These are phyloP conservation scores for Aphaenogaster floridana DNA, from an alignment of 1,140 invertebrate species.

Conservation along the genomic window DNA sequence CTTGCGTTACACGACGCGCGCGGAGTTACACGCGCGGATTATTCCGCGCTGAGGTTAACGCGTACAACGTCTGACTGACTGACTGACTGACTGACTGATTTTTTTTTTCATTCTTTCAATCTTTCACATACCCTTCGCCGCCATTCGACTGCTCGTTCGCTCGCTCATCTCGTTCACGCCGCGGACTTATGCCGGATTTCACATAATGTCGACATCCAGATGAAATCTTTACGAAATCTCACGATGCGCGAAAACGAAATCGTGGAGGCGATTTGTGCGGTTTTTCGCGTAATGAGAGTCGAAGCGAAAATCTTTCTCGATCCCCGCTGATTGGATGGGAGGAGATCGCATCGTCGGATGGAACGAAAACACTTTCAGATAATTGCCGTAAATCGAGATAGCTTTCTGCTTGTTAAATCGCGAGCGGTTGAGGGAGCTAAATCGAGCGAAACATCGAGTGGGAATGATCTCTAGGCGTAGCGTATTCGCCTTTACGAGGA, in stretches of 20 bases:
- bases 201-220: conserved; percentile 53
- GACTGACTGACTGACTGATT: conserved; percentile 69
- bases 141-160: background rate
- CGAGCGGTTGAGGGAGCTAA: background rate
- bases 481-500: conserved; percentile 25
- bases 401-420: conserved; percentile 10
- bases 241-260: conserved; percentile 4
- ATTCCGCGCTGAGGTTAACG: conserved; percentile 69
- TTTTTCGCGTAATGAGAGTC: conserved; percentile 10
- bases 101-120: conserved; percentile 52
- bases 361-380: conserved; percentile 41
- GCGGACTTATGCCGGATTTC: conserved; percentile 43
- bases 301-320: conserved; percentile 32
- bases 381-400: conserved; percentile 22
- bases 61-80: conserved; percentile 43
- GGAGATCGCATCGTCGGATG: conserved; percentile 27
- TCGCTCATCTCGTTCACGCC: background rate
- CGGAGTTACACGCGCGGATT: conserved; percentile 65
- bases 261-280: conserved; percentile 21
- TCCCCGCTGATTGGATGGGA: conserved; percentile 30
- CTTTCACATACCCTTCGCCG: conserved; percentile 39
- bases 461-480: conserved; percentile 18
- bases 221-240: conserved; percentile 62
- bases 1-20: conserved; percentile 54
- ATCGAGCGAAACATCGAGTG: conserved; percentile 21